These are phyloP conservation scores for Spisula solida DNA, from an alignment of 2,888 invertebrate species.

Conservation along the genomic window DNA sequence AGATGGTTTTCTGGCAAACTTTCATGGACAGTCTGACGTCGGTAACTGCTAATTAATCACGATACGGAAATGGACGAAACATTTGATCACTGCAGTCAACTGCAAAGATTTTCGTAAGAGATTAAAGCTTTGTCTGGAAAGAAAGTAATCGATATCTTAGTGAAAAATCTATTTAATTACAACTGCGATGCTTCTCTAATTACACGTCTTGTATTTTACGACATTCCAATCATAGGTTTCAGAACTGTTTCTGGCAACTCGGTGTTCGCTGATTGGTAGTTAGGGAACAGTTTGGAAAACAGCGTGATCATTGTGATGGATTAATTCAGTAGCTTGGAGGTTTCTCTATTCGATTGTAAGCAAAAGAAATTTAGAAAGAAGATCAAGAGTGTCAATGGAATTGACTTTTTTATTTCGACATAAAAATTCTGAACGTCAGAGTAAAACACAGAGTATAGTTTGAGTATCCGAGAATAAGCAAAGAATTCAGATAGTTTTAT, in stretches of 20 bases:
- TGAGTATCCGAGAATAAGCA: too few relatives aligned
- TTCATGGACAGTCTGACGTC: not conserved
- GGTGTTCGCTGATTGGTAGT: slow-evolving; percentile 32
- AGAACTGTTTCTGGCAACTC: slow-evolving; percentile 38
- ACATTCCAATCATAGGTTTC: slow-evolving; percentile 40
- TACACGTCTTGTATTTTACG: slow-evolving; percentile 45
- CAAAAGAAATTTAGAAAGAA: not conserved
- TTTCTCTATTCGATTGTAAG: not conserved
- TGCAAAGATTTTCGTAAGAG: slow-evolving; percentile 31
- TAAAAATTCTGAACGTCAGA: not conserved
- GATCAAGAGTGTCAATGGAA: not conserved
- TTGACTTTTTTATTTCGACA: not conserved
- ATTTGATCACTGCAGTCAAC: not conserved
- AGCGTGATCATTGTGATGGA: slow-evolving; percentile 14
- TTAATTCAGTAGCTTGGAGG: slow-evolving; percentile 16
- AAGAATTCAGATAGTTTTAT: too few relatives aligned
- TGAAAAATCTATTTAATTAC: slow-evolving; percentile 52
- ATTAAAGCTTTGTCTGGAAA: slow-evolving; percentile 6
- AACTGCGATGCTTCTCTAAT: slow-evolving; percentile 40
- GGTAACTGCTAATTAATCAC: not conserved
- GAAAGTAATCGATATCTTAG: slow-evolving; percentile 35
- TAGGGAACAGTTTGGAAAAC: slow-evolving; percentile 9
- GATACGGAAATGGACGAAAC: slow-evolving; percentile 3
- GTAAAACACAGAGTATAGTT: too few relatives aligned
- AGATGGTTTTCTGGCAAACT: not conserved